Evolutionary conservation across 2,113 vertebrate genomes (phyloP).

Genomic region (Cichladusa arquata): DNA sequence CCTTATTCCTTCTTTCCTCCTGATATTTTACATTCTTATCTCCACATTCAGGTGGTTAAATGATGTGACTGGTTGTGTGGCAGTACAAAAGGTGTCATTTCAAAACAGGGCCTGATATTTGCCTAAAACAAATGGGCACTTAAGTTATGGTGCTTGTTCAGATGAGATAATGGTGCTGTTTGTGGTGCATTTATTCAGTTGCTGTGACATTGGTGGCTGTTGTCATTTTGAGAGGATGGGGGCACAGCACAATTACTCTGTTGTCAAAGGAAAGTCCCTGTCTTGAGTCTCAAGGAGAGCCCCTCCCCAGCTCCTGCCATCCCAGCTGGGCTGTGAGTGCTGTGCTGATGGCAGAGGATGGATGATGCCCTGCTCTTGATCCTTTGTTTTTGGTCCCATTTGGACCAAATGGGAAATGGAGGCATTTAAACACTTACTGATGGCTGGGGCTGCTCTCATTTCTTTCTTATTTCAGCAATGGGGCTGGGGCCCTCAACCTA

Average conservation of each 20-base stretch:
- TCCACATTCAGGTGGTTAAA: accelerated
- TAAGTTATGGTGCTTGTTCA: background rate
- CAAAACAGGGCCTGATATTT: background rate
- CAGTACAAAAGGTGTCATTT: background rate
- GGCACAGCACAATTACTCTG: background rate
- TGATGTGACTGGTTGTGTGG: background rate
- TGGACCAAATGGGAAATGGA: background rate
- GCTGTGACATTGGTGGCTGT: background rate
- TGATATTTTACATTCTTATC: background rate
- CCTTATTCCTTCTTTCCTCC: background rate
- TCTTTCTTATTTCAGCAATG: no score
- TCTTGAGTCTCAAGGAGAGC: background rate
- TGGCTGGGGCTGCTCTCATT: background rate
- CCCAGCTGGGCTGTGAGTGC: background rate
- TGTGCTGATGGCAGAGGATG: background rate
- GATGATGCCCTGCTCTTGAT: background rate
- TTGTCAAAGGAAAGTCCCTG: background rate
- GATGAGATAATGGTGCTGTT: background rate
- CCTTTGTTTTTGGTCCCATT: no score
- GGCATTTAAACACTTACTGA: background rate
- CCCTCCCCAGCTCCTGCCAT: background rate
- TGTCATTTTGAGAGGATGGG: background rate
- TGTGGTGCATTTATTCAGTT: background rate
- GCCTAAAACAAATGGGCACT: background rate
- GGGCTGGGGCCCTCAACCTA: background rate